Evolutionary conservation across 2,113 vertebrate species (phyloP).

Genomic region (Campylomormyrus numenius): DNA sequence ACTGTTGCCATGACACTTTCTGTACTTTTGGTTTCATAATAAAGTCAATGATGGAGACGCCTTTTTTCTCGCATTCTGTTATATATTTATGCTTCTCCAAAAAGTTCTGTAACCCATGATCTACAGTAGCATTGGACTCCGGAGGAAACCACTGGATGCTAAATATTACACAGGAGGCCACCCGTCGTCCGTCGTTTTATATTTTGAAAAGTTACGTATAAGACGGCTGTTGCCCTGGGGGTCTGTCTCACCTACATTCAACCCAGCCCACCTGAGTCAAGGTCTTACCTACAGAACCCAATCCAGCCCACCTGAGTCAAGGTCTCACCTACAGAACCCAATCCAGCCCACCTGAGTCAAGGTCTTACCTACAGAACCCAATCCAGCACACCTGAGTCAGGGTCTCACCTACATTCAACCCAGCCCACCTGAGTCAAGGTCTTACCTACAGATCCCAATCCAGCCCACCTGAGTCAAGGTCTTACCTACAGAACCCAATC

Average conservation of each 20-base stretch:
- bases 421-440: not conserved
- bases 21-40: constrained; percentile 10
- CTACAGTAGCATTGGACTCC: not conserved
- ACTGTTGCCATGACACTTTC: constrained; percentile 8
- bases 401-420: not conserved
- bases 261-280: not conserved
- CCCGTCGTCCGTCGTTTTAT: not conserved
- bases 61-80: not conserved
- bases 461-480: not conserved
- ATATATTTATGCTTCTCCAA: not conserved
- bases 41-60: not conserved
- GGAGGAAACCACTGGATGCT: not conserved
- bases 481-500: too few relatives aligned
- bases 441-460: not conserved
- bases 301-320: not conserved
- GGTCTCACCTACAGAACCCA: too few relatives aligned
- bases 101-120: not conserved
- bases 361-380: not conserved
- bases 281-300: not conserved
- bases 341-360: not conserved
- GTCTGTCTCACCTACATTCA: not conserved
- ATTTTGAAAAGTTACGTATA: not conserved
- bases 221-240: not conserved
- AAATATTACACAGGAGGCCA: not conserved
- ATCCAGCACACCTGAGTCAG: not conserved